Base-by-base conservation (phyloP, 2,888 invertebrate species). In the Smittia sp. region DNA sequence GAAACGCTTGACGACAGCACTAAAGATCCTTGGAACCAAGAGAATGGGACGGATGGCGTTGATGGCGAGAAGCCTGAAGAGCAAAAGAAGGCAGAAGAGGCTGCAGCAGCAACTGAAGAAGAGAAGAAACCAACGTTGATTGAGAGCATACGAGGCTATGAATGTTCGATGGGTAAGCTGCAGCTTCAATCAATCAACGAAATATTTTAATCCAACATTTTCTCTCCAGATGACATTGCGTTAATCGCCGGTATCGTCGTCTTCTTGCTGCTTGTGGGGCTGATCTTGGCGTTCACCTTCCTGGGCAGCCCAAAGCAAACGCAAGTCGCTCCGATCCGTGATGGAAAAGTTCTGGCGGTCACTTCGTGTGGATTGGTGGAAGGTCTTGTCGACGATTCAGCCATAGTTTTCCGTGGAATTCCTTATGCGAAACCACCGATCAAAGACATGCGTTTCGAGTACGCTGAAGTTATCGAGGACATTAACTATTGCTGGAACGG, bases 401-500 rank as follows among this genome's bases (percentile, higher is more conserved):
- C 89, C 0, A 90, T 89, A 77, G 90, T 90, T 13, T 94, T 93
- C 82, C 88, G 90, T 63, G 92, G 92, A 73, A 90, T 94, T 75
- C 93, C 93, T 0, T 94, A 90, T 80, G 93, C 93, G 1, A 81
- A 87, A 22, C 89, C 92, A 2, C 93, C 93, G 0, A 79, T 89
- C 0, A 86, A 85, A 1, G 86, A 88, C 25, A 85, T 86, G 62
- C 86, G 93, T 76, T 93, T 92, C 84, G 86, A 87, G 39, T 85
- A 88, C 11, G 91, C 92, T 0, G 86, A 88, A 77, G 84, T 88
- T 0, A 81, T 92, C 32, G 84, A 88, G 75, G 84, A 86, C 69
- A 82, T 93, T 73, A 87, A 89, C 1, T 85, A 89, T 77, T 94
- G 93, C 79, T 93, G 93, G 93, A 90, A 91, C 78, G 90, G 86